A percentile compares a stretch with the other conserved stretches of the same genome.
Conservation (phyloP, 2,113 vertebrate species). For the Uropsilus gracilis region DNA sequence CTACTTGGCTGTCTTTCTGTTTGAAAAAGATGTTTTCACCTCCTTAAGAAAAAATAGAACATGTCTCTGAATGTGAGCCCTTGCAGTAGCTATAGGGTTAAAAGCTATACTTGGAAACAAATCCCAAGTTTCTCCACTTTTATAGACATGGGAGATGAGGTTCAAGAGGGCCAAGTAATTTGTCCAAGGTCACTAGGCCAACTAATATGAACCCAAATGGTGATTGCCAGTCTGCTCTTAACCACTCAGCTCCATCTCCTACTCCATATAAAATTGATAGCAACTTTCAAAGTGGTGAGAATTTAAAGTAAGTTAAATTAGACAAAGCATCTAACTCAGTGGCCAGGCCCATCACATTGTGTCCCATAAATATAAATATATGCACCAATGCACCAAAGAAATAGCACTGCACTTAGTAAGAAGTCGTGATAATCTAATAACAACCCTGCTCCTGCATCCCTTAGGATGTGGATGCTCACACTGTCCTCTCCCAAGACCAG, state of each 20-base stretch:
- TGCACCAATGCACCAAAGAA: not conserved
- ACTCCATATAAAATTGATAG: not conserved
- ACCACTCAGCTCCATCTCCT: rapidly evolving
- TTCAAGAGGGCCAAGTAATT: not conserved
- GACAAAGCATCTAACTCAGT: not conserved
- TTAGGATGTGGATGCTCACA: not conserved
- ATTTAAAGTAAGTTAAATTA: not conserved
- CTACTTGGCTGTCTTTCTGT: not conserved
- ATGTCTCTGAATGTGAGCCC: not conserved
- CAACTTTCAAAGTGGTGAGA: not conserved
- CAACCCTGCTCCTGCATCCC: not conserved
- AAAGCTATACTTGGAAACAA: not conserved
- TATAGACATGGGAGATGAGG: not conserved
- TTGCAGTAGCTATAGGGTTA: not conserved
- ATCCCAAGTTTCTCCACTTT: not conserved
- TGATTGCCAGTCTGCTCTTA: not conserved
- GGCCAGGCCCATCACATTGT: no score
- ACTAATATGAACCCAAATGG: not conserved
- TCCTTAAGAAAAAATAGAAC: not conserved
- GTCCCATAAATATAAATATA: not conserved
- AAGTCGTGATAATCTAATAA: not conserved
- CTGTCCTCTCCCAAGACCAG: not conserved
- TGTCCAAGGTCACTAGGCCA: not conserved
- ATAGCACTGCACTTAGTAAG: not conserved
- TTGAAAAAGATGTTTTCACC: not conserved